phyloP scores from a whole-genome alignment of 1,140 invertebrate species.

The Diploscapter pachys region DNA sequence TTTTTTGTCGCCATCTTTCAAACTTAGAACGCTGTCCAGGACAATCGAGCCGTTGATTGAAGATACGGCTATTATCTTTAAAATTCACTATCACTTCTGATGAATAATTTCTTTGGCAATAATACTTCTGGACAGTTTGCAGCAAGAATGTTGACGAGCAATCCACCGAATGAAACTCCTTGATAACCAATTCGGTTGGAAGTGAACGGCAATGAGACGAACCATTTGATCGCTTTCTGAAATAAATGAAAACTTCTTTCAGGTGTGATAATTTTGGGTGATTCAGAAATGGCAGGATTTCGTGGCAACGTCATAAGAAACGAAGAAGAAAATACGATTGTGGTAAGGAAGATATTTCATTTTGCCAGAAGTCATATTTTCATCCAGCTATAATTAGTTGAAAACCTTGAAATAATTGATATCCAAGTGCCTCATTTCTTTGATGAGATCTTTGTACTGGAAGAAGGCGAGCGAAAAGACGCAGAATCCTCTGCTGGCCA shows the following conservation, averaged over 20 bases:
- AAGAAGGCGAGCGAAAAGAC: not conserved
- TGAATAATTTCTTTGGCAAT: too few relatives aligned
- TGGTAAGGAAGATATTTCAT: too few relatives aligned
- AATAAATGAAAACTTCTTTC: not conserved
- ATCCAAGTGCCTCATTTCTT: not conserved
- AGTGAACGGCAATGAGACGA: not conserved
- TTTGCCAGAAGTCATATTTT: too few relatives aligned
- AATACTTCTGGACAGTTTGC: not conserved
- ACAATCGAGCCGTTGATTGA: too few relatives aligned
- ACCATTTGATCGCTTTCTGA: not conserved
- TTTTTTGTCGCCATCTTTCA: too few relatives aligned
- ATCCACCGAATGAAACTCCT: constrained; percentile 2
- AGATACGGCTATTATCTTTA: too few relatives aligned
- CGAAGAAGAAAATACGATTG: too few relatives aligned
- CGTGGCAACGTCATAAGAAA: too few relatives aligned
- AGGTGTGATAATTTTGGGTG: too few relatives aligned
- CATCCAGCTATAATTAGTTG: not conserved
- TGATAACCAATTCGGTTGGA: not conserved
- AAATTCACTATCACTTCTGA: too few relatives aligned
- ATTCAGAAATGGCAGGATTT: too few relatives aligned
- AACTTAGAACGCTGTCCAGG: too few relatives aligned
- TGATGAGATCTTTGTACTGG: constrained; percentile 3
- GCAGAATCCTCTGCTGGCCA: constrained; percentile 5
- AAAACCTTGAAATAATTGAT: constrained; percentile 2
- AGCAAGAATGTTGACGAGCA: not conserved